Base-by-base conservation (phyloP, 2,888 invertebrate species). In the Trypoxylon attenuatum region DNA sequence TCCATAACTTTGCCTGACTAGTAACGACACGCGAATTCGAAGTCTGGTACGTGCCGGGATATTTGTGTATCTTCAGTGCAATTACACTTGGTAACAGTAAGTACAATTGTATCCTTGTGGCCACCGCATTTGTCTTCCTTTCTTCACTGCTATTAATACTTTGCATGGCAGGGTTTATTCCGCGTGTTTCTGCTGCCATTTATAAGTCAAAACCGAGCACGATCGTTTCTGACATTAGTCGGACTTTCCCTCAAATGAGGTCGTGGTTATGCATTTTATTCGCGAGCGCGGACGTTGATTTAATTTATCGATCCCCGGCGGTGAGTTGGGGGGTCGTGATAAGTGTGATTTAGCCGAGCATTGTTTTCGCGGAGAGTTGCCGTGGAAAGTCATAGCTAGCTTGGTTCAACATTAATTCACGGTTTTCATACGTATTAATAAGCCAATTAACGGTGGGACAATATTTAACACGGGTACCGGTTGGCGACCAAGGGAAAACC, bases 401-500 rank as follows among this genome's bases (percentile, higher is more conserved):
- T n/a, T n/a, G n/a, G 23, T 53, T 43, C 46, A 41, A 52, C 65
- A 51, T 69, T 62, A 68, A 53, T 54, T 51, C 60, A 49, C 63
- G 66, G 78, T 76, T 77, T 69, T 76, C 70, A 73, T 74, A 75
- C 65, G 71, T 81, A 82, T 82, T 82, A 80, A 83, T 80, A 77
- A 82, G 79, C 75, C 77, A 82, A 82, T 83, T 82, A 82, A 65
- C 63, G 58, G 51, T 55, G 72, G 46, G 74, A 81, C 74, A 80
- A 82, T 81, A 76, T 79, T 82, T 77, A 76, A n/a, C n/a, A 73
- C 60, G 56, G 61, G 52, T 25, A 39, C 22, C 43, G 33, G 10
- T n/a, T n/a, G 27, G 25, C 23, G 47, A 27, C 21, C 23, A 54
- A 42, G 23, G 42, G 59, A 33, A 51, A 54, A 27, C 22, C 54